Base-by-base conservation (phyloP, 37 sponge, comb jelly and placozoan genomes). In the Haliclona indistincta region DNA sequence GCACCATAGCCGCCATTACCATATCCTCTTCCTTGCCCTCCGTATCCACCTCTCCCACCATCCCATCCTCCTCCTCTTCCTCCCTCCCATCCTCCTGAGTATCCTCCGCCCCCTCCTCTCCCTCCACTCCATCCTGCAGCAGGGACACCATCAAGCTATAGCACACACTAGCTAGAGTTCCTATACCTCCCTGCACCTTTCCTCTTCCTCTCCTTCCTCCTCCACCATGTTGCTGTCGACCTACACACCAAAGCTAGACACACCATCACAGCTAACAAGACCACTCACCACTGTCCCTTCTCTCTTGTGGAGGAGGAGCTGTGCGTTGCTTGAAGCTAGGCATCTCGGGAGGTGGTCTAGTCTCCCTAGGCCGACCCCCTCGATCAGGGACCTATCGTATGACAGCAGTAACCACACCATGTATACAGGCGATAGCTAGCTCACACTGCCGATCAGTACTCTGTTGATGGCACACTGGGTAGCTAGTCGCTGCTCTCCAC, bases 311-410 rank as follows among this genome's bases (percentile, higher is more conserved):
- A 29, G 89, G 82, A 26, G 56, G 55, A 15, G 81, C 94, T 1
- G 78, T 71, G 43, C 96, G 64, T 67, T 75, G 71, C 62, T 86
- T 89, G 68, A 93, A 95, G 3, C 81, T 30, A 4, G 96, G 96
- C 94, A 95, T 95, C 49, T 95, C 94, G 8, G 90, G 86, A 53
- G 94, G 90, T 23, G 96, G 93, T 40, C 93, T 68, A 45, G 93
- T 93, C 89, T 95, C 96, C 47, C 49, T 44, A 26, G 93, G 89
- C n/a, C 96, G 51, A 26, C 96, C 96, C 3, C 96, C 96, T 77
- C 96, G 56, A 40, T 92, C 96, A 38, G 92, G 95, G 3, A 94
- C 93, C 81, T 81, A 43, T n/a, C n/a, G n/a, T n/a, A 23, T 20
- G 62, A 47, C 49, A 47, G 13, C 13, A 47, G 49, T 47, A 47